Percentiles rank a stretch among this genome's conserved stretches.
These are phyloP conservation scores for Galaxias olidus DNA, from an alignment of 2,797 vertebrate species.

Conservation along the genomic window DNA sequence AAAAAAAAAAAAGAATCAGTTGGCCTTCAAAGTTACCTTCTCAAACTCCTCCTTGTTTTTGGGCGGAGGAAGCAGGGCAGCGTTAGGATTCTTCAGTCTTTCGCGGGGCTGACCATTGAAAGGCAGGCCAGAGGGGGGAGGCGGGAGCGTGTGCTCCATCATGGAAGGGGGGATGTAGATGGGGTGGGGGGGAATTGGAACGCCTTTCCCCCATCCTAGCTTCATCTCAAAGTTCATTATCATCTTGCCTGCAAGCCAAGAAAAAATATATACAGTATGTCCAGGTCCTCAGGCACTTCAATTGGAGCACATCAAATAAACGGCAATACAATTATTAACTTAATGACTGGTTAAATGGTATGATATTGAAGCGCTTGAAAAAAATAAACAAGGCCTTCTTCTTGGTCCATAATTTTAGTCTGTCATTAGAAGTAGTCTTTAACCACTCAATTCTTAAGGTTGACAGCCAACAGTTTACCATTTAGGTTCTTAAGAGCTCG, in stretches of 20 bases:
- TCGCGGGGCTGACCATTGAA: conserved; percentile 98
- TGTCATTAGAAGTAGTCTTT: too few species aligned
- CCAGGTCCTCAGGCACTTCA: too few species aligned
- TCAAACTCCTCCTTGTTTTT: conserved; percentile 99
- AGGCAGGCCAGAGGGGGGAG: conserved; percentile 96
- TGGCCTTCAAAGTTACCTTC: conserved; percentile 90
- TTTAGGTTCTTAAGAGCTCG: conserved; percentile 97
- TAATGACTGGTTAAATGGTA: too few species aligned
- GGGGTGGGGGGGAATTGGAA: conserved; percentile 97
- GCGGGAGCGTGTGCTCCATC: conserved; percentile 98
- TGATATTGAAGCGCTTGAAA: too few species aligned
- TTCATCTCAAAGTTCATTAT: conserved; percentile 99
- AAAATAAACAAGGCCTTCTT: too few species aligned
- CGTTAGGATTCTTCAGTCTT: conserved; percentile 95
- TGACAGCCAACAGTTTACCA: conserved; percentile 71
- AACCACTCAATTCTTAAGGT: not conserved
- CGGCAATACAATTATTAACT: too few species aligned
- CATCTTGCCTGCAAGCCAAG: conserved; percentile 87
- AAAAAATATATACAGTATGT: conserved; percentile 7
- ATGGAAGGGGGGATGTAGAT: conserved; percentile 99
- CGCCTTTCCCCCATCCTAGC: conserved; percentile 98
- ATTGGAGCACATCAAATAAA: too few species aligned
- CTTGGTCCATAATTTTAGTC: too few species aligned
- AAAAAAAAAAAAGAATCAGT: conserved; percentile 18
- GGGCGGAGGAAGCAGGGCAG: conserved; percentile 91